phyloP scores from a whole-genome alignment of 2,888 invertebrate genomes.

The Scrobipalpa atriplicella region DNA sequence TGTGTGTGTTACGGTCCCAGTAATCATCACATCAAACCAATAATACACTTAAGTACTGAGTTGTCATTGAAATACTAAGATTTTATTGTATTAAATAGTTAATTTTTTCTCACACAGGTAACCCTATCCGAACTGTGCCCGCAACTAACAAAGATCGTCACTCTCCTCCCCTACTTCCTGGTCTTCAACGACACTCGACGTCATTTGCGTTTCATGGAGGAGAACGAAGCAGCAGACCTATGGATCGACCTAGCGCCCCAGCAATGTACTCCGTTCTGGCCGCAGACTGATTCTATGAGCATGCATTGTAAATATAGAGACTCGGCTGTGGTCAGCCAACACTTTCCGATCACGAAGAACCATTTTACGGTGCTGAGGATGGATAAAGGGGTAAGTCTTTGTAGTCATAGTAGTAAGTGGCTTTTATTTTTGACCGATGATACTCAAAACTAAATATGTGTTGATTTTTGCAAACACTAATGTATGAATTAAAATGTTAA shows the following conservation, averaged over 20 bases:
- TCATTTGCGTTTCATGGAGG: slow-evolving; percentile 89
- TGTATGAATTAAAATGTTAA: too few relatives aligned
- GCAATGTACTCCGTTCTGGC: slow-evolving; percentile 91
- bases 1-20: too few relatives aligned
- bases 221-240: slow-evolving; percentile 91
- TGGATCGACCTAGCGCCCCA: slow-evolving; percentile 90
- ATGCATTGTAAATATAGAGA: slow-evolving; percentile 91
- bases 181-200: slow-evolving; percentile 87
- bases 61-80: too few relatives aligned
- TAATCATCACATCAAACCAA: too few relatives aligned
- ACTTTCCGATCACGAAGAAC: slow-evolving; percentile 87
- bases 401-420: neutral
- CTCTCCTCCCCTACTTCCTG: slow-evolving; percentile 90
- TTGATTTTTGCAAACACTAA: too few relatives aligned
- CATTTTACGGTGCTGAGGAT: slow-evolving; percentile 90
- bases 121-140: slow-evolving; percentile 88
- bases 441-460: too few relatives aligned
- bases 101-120: slow-evolving; percentile 63
- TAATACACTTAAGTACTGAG: too few relatives aligned
- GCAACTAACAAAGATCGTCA: slow-evolving; percentile 90
- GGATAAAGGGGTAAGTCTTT: slow-evolving; percentile 89
- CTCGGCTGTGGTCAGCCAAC: slow-evolving; percentile 89
- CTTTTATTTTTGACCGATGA: too few relatives aligned
- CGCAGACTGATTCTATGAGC: slow-evolving; percentile 90
- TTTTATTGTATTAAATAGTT: neutral